Percentiles rank a stretch among this genome's conserved stretches.
Conservation (phyloP, 2,888 invertebrate genomes). For the Oxytorus armatus region DNA sequence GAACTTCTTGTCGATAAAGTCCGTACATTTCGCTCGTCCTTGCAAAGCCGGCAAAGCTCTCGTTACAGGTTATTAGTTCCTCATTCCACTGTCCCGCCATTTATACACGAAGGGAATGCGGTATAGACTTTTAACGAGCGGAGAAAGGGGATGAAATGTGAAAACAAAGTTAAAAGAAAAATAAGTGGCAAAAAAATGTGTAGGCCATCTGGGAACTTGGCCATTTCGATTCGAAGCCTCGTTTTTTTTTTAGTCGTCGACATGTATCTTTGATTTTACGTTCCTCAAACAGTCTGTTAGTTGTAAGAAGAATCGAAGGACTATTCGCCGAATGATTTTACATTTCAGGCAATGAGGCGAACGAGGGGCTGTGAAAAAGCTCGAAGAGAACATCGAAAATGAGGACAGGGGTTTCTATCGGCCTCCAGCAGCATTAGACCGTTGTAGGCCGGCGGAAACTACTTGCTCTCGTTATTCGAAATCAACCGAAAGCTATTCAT, state of each 20-base stretch:
- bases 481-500: constrained; percentile 40
- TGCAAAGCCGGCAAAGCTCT: constrained; percentile 31
- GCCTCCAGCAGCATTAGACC: constrained; percentile 92
- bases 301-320: neutral
- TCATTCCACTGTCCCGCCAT: constrained; percentile 19
- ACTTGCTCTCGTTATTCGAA: constrained; percentile 88
- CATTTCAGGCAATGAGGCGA: constrained; percentile 8
- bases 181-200: constrained; percentile 13
- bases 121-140: constrained; percentile 20
- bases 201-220: neutral
- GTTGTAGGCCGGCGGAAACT: constrained; percentile 98
- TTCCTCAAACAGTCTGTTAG: neutral
- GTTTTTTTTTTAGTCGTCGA: neutral
- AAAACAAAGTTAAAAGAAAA: constrained; percentile 24
- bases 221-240: neutral
- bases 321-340: constrained; percentile 6
- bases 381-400: constrained; percentile 69
- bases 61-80: constrained; percentile 37
- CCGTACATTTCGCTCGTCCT: constrained; percentile 56
- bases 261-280: no score
- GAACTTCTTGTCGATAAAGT: constrained; percentile 83
- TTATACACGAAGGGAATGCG: neutral
- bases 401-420: constrained; percentile 95
- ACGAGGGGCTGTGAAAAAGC: neutral
- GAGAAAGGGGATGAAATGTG: constrained; percentile 10